Percentiles rank a stretch among this genome's conserved stretches.
phyloP scores from a whole-genome alignment of 35 echinoderm and acorn worm species.

The Holothuria glaberrima region DNA sequence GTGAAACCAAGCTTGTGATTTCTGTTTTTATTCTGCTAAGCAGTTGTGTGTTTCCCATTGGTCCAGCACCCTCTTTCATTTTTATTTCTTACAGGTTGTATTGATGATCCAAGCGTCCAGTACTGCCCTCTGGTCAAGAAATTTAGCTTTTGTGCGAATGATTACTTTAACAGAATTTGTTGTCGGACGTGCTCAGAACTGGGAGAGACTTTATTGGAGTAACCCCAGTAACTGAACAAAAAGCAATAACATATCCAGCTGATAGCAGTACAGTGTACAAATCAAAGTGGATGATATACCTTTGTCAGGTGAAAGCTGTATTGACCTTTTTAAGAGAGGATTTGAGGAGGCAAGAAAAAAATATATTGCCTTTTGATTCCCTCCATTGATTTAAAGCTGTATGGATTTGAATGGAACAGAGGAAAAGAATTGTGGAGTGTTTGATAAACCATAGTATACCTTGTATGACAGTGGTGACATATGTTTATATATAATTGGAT shows the following conservation, averaged over 20 bases:
- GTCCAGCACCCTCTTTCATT: conserved; percentile 1
- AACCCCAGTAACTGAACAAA: neutral
- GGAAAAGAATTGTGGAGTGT: too few relatives aligned
- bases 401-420: too few relatives aligned
- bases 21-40: too few relatives aligned
- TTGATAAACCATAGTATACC: too few relatives aligned
- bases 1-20: too few relatives aligned
- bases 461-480: too few relatives aligned
- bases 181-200: conserved; percentile 80
- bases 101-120: conserved; percentile 70
- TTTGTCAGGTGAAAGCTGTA: neutral
- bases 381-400: too few relatives aligned
- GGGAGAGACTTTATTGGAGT: neutral
- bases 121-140: conserved; percentile 93
- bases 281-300: neutral
- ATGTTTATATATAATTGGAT: too few relatives aligned
- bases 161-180: conserved; percentile 96
- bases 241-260: neutral
- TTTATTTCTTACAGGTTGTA: conserved; percentile 70
- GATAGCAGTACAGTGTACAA: neutral
- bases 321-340: too few relatives aligned
- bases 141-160: conserved; percentile 88
- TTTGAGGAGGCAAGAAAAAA: too few relatives aligned
- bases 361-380: too few relatives aligned
- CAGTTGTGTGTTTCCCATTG: neutral